Evolutionary conservation across 2,113 vertebrate genomes (phyloP), one percentile per base, ranked within the genome.

Genomic region (Tragelaphus imberbis): DNA sequence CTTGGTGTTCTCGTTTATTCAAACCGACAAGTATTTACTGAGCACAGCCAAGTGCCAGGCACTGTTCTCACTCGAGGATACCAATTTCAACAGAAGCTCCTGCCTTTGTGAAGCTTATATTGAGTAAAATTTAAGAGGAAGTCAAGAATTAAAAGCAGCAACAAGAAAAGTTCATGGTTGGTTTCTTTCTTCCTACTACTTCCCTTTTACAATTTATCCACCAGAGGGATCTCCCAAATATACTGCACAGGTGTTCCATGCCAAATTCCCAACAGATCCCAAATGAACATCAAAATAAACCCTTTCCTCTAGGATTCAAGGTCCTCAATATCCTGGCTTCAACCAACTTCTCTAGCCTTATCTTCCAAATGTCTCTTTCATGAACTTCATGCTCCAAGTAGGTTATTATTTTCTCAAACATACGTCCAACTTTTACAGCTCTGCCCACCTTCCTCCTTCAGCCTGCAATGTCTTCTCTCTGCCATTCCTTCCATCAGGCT

Each of bases 291-390:
- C 6, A 16, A 36, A 85, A 56, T 58, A 36, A 88, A 61, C 13
- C 13, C 33, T 88, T 82, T 79, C 2, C 65, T 84, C 51, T 49
- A 11, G 30, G 40, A 90, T 44, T 61, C 55, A 14, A 88, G 7
- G 53, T 36, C 3, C 16, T 65, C 47, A 36, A 17, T 7, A 30
- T 19, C 51, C 15, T 25, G 49, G 27, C 30, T 94, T 63, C 79
- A 75, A 49, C 4, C 27, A 10, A 33, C 6, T 80, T 86, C 63
- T 93, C 49, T 15, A 85, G 44, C 13, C 6, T 44, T 53, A 75
- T 9, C 44, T 89, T 84, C 80, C 85, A 47, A 90, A 91, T 84
- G 47, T 53, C 63, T 58, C 63, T 94, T 51, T 30, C 13, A 8
- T 15, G 28, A 79, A 61, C 17, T 75, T 96, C 21, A 59, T 6